Conservation (phyloP, 2,113 vertebrate genomes). For the Eulacestoma nigropectus region DNA sequence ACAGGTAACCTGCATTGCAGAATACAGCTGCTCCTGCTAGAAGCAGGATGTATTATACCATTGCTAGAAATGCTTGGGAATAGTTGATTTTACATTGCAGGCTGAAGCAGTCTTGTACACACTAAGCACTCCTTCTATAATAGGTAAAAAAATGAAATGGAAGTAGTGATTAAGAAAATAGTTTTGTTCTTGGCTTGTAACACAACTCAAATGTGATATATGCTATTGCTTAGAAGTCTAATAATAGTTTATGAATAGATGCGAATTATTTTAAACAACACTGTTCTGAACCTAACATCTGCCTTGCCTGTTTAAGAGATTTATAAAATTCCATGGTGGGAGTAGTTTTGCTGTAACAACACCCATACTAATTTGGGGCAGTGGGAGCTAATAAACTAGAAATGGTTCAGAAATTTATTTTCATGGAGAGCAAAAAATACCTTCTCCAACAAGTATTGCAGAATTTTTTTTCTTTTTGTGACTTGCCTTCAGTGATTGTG, state of each 20-base stretch:
- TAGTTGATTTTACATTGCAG: not conserved
- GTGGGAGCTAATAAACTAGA: not conserved
- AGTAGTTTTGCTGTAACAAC: not conserved
- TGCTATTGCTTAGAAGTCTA: not conserved
- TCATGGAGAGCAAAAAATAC: not conserved
- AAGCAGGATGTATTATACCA: not conserved
- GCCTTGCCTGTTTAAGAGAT: not conserved
- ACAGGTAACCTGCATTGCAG: constrained; percentile 75
- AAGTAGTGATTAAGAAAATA: not conserved
- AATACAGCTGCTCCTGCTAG: not conserved
- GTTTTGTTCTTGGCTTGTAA: not conserved
- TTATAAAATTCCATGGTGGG: not conserved
- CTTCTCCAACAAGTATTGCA: not conserved
- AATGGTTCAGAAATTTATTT: not conserved
- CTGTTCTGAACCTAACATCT: constrained; percentile 8
- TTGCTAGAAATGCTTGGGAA: not conserved
- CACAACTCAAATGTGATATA: not conserved
- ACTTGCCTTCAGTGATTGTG: not conserved
- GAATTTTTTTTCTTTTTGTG: not conserved
- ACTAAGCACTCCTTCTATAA: not conserved
- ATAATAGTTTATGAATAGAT: constrained; percentile 2
- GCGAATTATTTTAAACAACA: not conserved
- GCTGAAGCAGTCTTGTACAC: not conserved
- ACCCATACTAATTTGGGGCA: not conserved
- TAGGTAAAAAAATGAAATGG: not conserved